Conservation (phyloP, 2,888 invertebrate genomes). For the Orthosia cruda region DNA sequence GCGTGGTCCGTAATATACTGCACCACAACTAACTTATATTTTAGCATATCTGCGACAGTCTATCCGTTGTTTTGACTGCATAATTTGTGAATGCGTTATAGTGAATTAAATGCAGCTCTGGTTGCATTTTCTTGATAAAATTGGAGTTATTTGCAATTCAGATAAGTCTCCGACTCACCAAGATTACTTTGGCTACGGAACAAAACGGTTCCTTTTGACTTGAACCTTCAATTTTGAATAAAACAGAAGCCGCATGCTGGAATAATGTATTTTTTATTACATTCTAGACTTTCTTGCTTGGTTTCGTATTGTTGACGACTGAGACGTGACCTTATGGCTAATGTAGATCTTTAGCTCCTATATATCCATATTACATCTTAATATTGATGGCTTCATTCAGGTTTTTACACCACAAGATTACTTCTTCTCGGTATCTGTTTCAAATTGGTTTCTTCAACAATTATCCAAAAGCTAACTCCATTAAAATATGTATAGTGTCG, state of each 20-base stretch:
- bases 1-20: conserved; percentile 44
- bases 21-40: conserved; percentile 52
- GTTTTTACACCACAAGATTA: not conserved
- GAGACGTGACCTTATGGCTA: not conserved
- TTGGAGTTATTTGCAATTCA: conserved; percentile 87
- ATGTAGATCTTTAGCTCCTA: not conserved
- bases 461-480: conserved; percentile 21
- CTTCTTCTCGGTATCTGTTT: not conserved
- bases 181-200: conserved; percentile 80
- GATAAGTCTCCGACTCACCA: conserved; percentile 77
- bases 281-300: conserved; percentile 32
- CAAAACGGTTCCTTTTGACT: conserved; percentile 80
- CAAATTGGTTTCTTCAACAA: conserved; percentile 3
- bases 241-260: conserved; percentile 62
- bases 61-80: conserved; percentile 70
- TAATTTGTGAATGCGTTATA: conserved; percentile 81
- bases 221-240: conserved; percentile 75
- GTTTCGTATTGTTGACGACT: conserved; percentile 3
- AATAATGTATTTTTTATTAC: conserved; percentile 64
- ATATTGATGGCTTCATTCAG: not conserved
- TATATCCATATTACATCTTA: not conserved
- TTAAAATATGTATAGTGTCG: conserved; percentile 25
- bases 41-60: conserved; percentile 64
- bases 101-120: conserved; percentile 81
- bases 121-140: conserved; percentile 88